Evolutionary conservation across 35 echinoderm and acorn worm genomes (phyloP).

Genomic region (Strongylocentrotus purpuratus): DNA sequence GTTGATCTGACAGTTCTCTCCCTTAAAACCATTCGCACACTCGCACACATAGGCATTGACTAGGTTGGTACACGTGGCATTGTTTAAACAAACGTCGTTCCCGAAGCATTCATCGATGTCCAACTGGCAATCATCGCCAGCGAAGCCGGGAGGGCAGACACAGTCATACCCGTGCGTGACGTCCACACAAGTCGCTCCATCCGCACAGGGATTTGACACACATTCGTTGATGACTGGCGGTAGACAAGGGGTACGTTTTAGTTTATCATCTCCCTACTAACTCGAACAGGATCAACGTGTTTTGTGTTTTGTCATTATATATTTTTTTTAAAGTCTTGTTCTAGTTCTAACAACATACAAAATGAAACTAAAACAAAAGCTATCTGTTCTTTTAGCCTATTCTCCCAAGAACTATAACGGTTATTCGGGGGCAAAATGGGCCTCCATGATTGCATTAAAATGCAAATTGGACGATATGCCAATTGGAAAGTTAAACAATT

Average conservation of each 20-base stretch:
- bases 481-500: too few species aligned
- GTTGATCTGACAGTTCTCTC: slow-evolving; percentile 63
- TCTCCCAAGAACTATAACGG: too few species aligned
- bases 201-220: background rate
- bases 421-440: too few species aligned
- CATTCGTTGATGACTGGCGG: slow-evolving; percentile 61
- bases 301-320: too few species aligned
- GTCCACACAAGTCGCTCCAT: slow-evolving; percentile 55
- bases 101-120: slow-evolving; percentile 68
- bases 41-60: slow-evolving; percentile 55
- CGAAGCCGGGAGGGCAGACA: slow-evolving; percentile 49
- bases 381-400: too few species aligned
- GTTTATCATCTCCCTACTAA: background rate
- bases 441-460: too few species aligned
- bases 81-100: slow-evolving; percentile 59
- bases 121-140: slow-evolving; percentile 53
- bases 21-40: slow-evolving; percentile 57
- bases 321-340: too few species aligned
- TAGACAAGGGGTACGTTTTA: background rate
- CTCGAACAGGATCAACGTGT: too few species aligned
- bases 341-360: too few species aligned
- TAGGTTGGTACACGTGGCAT: slow-evolving; percentile 53
- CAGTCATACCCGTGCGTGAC: slow-evolving; percentile 48
- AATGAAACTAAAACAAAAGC: too few species aligned
- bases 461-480: too few species aligned